These are phyloP conservation scores for Microtus pennsylvanicus DNA, from an alignment of 2,113 vertebrate genomes.

Conservation along the genomic window DNA sequence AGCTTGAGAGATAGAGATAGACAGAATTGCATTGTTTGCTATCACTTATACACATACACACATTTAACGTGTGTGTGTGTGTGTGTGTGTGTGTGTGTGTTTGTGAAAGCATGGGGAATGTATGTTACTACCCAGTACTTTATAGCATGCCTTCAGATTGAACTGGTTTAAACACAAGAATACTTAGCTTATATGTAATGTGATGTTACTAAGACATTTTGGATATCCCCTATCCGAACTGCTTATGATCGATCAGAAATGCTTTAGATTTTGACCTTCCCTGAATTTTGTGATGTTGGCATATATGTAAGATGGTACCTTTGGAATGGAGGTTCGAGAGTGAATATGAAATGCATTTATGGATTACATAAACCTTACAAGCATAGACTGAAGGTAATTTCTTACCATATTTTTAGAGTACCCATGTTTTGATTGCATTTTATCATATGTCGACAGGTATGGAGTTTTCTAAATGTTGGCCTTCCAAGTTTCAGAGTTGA, in stretches of 20 bases:
- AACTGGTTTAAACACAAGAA: slow-evolving; percentile 4
- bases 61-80: background rate
- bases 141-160: background rate
- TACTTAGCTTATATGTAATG: background rate
- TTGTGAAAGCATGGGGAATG: background rate
- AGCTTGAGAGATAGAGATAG: background rate
- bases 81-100: background rate
- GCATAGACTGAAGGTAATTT: background rate
- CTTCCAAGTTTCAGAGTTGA: background rate
- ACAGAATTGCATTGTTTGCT: background rate
- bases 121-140: background rate
- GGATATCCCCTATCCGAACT: background rate
- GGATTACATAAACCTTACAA: background rate
- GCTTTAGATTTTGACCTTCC: background rate
- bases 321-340: background rate
- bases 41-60: background rate
- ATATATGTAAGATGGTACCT: background rate
- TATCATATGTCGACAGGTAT: background rate
- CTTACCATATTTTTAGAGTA: background rate
- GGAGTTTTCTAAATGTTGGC: background rate
- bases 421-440: background rate
- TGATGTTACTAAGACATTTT: background rate
- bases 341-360: background rate
- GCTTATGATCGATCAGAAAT: background rate
- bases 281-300: background rate